Conservation (phyloP, 2,888 invertebrate species). For the Hartigia nigra region DNA sequence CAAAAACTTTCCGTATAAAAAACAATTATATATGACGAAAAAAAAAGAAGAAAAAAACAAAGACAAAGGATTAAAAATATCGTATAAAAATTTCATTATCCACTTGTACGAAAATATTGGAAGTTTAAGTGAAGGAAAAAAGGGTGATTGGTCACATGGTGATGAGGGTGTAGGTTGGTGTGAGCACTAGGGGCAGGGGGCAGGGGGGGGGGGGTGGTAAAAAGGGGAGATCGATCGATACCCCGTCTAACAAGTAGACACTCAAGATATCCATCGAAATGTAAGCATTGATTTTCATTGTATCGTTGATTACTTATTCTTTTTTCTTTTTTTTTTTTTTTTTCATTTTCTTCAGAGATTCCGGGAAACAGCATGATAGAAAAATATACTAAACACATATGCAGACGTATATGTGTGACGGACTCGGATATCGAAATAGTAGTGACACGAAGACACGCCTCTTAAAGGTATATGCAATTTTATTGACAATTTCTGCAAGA, state of each 20-base stretch:
- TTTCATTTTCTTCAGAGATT: neutral
- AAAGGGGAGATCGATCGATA: neutral
- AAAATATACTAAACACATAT: slow-evolving; percentile 50
- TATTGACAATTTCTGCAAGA: neutral
- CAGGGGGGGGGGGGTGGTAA: neutral
- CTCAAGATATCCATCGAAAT: neutral
- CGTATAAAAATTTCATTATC: slow-evolving; percentile 35
- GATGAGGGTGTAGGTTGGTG: neutral
- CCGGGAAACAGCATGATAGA: slow-evolving; percentile 27
- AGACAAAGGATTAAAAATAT: neutral
- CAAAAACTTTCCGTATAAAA: slow-evolving; percentile 25
- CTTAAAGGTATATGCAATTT: neutral
- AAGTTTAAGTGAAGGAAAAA: slow-evolving; percentile 51
- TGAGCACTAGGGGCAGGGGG: too few relatives aligned
- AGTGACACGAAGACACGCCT: neutral
- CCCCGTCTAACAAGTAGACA: neutral
- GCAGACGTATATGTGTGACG: slow-evolving; percentile 27
- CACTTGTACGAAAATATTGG: slow-evolving; percentile 55
- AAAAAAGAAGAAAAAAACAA: slow-evolving; percentile 23
- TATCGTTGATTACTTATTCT: slow-evolving; percentile 13
- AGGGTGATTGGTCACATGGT: neutral
- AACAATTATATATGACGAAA: slow-evolving; percentile 31
- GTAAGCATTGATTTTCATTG: slow-evolving; percentile 6
- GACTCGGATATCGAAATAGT: slow-evolving; percentile 35
- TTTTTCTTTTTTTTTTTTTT: neutral